Conservation (phyloP, 2,113 vertebrate species). For the Myxocyprinus asiaticus region DNA sequence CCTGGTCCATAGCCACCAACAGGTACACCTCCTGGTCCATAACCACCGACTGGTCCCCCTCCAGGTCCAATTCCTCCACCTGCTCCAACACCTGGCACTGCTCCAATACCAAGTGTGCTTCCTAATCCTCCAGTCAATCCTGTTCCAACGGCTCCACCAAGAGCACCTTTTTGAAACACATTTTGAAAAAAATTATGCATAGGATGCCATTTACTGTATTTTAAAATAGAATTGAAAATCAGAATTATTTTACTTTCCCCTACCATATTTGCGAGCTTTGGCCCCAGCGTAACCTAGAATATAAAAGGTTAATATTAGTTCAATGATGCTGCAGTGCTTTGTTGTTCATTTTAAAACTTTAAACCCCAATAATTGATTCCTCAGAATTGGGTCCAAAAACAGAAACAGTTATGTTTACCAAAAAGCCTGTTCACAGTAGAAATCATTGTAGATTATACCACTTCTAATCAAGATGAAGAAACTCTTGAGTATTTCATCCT, state of each 20-base stretch:
- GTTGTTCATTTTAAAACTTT: background rate
- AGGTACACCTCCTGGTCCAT: conserved; percentile 34
- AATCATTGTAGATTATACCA: no score
- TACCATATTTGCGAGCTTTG: conserved; percentile 58
- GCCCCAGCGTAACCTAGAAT: conserved; percentile 43
- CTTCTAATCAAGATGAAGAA: no score
- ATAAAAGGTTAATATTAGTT: background rate
- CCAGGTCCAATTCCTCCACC: conserved; percentile 17
- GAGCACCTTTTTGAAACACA: conserved; percentile 21
- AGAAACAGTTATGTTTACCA: no score
- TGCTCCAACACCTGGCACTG: conserved; percentile 27
- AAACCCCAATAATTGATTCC: background rate
- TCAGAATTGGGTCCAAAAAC: no score
- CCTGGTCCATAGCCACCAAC: conserved; percentile 48
- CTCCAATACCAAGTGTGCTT: conserved; percentile 38
- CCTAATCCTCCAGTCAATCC: conserved; percentile 41
- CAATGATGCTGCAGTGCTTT: conserved; percentile 3
- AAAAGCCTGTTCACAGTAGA: no score
- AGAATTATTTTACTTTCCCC: background rate
- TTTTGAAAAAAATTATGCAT: background rate
- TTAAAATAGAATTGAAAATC: background rate
- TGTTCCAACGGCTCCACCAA: conserved; percentile 36
- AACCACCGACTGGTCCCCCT: conserved; percentile 22
- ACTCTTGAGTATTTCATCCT: no score
- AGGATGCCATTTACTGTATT: background rate